These are phyloP conservation scores for Cremastinae sp. DNA, from an alignment of 2,888 invertebrate genomes.

Conservation along the genomic window DNA sequence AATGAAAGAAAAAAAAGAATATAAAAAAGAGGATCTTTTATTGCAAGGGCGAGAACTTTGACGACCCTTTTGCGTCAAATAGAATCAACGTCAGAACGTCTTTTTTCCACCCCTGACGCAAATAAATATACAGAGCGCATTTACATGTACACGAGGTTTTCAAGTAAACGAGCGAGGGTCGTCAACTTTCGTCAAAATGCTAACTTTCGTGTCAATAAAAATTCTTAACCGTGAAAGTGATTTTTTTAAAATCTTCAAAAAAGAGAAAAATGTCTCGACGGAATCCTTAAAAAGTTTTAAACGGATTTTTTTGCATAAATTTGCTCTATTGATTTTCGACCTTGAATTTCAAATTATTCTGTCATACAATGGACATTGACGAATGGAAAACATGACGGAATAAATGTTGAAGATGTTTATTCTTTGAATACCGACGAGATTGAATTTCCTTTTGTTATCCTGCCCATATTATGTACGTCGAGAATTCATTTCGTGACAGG, in stretches of 20 bases:
- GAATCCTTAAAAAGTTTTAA: slow-evolving; percentile 15
- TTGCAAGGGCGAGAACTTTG: slow-evolving; percentile 2
- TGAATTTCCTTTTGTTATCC: neutral
- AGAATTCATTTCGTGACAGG: neutral
- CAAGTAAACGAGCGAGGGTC: slow-evolving; percentile 3
- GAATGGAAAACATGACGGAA: slow-evolving; percentile 8
- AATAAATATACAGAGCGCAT: neutral
- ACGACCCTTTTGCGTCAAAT: slow-evolving; percentile 18
- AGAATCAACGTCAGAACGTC: slow-evolving; percentile 17
- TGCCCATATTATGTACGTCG: too few relatives aligned
- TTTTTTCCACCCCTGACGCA: neutral
- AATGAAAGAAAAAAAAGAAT: slow-evolving; percentile 29
- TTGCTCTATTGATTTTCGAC: too few relatives aligned
- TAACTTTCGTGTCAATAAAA: slow-evolving; percentile 32
- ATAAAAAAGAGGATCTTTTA: slow-evolving; percentile 6
- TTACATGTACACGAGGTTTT: neutral
- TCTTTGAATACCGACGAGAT: neutral
- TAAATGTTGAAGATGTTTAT: too few relatives aligned
- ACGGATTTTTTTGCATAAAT: too few relatives aligned
- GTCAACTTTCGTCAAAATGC: slow-evolving; percentile 26
- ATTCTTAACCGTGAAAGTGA: slow-evolving; percentile 26
- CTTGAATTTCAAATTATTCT: too few relatives aligned
- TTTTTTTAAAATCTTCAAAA: slow-evolving; percentile 23
- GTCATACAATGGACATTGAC: too few relatives aligned
- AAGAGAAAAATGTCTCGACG: slow-evolving; percentile 3